phyloP scores from a whole-genome alignment of 2,797 vertebrate species.

The Propithecus perrieri region DNA sequence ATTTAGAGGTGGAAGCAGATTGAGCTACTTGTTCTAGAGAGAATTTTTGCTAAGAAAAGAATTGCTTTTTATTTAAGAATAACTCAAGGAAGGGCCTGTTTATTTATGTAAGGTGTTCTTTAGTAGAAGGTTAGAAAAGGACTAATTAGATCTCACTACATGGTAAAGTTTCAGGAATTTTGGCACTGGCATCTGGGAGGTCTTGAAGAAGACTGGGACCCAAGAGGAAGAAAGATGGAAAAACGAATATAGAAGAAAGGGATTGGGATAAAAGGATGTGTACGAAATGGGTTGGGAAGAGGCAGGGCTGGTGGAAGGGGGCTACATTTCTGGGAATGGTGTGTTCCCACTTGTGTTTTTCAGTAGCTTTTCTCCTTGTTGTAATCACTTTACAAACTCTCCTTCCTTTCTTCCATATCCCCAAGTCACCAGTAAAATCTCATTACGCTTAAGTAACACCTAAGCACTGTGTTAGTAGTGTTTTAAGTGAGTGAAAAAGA shows the following conservation, averaged over 20 bases:
- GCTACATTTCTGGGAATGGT: not conserved
- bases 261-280: no score
- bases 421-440: not conserved
- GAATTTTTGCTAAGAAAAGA: not conserved
- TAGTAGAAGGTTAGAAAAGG: not conserved
- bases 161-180: not conserved
- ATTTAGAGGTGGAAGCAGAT: not conserved
- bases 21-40: not conserved
- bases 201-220: not conserved
- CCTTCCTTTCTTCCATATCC: not conserved
- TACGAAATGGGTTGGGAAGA: not conserved
- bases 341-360: not conserved
- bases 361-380: not conserved
- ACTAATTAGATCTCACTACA: not conserved
- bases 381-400: not conserved
- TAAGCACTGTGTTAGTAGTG: not conserved
- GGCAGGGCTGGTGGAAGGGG: rapidly evolving
- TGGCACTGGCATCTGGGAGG: not conserved
- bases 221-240: not conserved
- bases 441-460: not conserved
- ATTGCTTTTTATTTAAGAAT: not conserved
- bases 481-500: not conserved
- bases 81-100: not conserved
- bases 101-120: not conserved
- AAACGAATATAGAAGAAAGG: not conserved